Evolutionary conservation across 1,140 invertebrate species (phyloP).

Genomic region (Polyergus mexicanus): DNA sequence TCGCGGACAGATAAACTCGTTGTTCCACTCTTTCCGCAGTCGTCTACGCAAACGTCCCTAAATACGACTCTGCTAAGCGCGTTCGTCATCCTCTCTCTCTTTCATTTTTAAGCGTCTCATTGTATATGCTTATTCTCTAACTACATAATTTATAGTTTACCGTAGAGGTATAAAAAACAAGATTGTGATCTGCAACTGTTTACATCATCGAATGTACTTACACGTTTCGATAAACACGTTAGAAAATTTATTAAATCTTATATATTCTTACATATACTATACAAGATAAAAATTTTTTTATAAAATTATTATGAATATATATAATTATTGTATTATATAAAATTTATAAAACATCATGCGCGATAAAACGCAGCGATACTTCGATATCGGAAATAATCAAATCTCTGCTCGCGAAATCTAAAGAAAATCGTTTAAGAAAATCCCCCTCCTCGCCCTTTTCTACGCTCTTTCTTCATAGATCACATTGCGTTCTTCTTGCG

Average conservation of each 20-base stretch:
- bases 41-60: slow-evolving; percentile 53
- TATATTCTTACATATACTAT: not conserved
- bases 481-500: not conserved
- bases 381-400: slow-evolving; percentile 1
- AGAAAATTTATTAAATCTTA: not conserved
- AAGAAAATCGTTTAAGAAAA: slow-evolving; percentile 58
- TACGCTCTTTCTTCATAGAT: not conserved
- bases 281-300: not conserved
- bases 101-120: not conserved
- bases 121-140: slow-evolving; percentile 8
- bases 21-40: slow-evolving; percentile 44
- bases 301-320: not conserved
- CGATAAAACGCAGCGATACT: not conserved
- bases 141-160: not conserved
- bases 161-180: not conserved
- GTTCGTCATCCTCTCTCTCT: not conserved
- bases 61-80: slow-evolving; percentile 45
- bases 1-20: slow-evolving; percentile 56
- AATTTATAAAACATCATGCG: not conserved
- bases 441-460: not conserved
- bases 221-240: not conserved
- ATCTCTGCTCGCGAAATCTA: slow-evolving; percentile 16
- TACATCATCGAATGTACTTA: not conserved
- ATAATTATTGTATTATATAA: not conserved
- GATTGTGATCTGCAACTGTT: not conserved